These are phyloP conservation scores for Piscicola geometra DNA, from an alignment of 2,888 invertebrate genomes.

Conservation along the genomic window DNA sequence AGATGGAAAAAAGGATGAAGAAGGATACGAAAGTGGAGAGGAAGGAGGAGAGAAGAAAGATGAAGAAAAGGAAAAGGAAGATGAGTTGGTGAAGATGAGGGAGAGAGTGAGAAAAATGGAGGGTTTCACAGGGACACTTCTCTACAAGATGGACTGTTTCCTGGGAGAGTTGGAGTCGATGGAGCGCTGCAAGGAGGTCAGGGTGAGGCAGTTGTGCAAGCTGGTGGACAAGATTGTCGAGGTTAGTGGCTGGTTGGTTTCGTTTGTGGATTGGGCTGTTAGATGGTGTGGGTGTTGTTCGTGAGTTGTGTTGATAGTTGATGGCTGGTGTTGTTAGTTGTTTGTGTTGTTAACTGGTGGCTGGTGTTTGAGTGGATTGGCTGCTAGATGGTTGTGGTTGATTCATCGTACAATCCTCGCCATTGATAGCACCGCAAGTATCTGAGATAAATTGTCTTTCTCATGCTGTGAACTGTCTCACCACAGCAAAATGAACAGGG, in stretches of 20 bases:
- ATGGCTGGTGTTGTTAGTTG: no score
- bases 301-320: no score
- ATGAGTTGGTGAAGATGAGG: neutral
- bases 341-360: no score
- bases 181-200: neutral
- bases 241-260: neutral
- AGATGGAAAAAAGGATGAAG: neutral
- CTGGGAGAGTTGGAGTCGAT: neutral
- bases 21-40: conserved; percentile 6
- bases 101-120: neutral
- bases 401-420: no score
- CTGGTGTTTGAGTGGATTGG: no score
- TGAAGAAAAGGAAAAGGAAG: conserved; percentile 5
- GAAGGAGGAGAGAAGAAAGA: neutral
- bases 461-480: no score
- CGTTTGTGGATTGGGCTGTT: no score
- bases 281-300: no score
- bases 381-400: no score
- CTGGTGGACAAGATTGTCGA: neutral
- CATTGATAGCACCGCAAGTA: no score
- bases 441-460: no score
- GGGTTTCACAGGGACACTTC: neutral
- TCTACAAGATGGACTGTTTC: conserved; percentile 3
- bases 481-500: no score
- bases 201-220: neutral